Percentiles rank a stretch among this genome's conserved stretches.
Evolutionary conservation across 2,888 invertebrate genomes (phyloP).

Genomic region (Trichopria drosophilae): DNA sequence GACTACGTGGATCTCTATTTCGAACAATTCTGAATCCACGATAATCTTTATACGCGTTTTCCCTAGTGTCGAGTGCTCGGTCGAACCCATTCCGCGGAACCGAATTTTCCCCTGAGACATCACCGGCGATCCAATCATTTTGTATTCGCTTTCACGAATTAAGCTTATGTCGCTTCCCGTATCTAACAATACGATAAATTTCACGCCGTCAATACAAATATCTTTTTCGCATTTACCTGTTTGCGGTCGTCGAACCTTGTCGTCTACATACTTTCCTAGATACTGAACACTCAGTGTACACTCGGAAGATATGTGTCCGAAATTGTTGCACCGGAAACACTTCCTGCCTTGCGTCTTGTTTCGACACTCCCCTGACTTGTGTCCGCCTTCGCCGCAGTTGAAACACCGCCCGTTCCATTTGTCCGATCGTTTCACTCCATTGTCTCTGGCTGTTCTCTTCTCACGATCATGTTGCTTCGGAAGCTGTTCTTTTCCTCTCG

Average conservation of each 20-base stretch:
- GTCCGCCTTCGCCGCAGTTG: conserved; percentile 17
- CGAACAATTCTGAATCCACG: conserved; percentile 20
- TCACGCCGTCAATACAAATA: background rate
- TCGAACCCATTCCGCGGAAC: conserved; percentile 16
- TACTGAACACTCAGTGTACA: no score
- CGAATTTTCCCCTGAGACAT: background rate
- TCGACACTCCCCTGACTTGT: conserved; percentile 12
- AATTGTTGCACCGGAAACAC: conserved; percentile 19
- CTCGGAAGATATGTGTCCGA: conserved; percentile 16
- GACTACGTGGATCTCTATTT: conserved; percentile 24
- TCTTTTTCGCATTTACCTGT: no score
- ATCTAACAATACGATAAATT: conserved; percentile 7
- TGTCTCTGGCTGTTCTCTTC: no score
- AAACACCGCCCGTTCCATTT: no score
- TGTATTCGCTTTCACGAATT: conserved; percentile 4
- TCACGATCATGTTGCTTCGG: no score
- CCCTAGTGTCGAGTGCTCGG: conserved; percentile 3
- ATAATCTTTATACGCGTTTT: conserved; percentile 7
- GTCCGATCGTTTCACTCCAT: no score
- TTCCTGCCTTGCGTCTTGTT: conserved; percentile 4
- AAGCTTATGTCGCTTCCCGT: no score
- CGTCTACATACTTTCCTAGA: no score
- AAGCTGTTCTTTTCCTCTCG: no score
- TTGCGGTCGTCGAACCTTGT: no score
- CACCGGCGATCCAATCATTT: background rate